These are phyloP conservation scores for Xylocopa sonorina DNA, from an alignment of 1,140 invertebrate species.

Conservation along the genomic window DNA sequence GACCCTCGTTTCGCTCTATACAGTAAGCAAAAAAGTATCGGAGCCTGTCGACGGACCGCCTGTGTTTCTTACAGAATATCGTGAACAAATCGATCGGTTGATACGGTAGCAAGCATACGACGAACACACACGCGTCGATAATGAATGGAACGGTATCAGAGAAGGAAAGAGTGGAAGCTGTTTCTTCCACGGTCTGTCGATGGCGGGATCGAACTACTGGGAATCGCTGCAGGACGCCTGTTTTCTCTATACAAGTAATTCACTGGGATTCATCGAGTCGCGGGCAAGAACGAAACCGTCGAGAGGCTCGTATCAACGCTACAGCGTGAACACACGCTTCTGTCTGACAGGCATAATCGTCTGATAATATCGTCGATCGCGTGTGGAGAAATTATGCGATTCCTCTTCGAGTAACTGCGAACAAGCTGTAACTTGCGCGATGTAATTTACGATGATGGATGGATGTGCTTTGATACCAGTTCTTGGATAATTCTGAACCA, in stretches of 20 bases:
- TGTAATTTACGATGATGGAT: not conserved
- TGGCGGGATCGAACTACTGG: not conserved
- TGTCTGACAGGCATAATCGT: constrained; percentile 45
- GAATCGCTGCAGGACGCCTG: constrained; percentile 13
- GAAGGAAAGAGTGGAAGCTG: not conserved
- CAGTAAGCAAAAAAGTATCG: not conserved
- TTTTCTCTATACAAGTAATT: constrained; percentile 29
- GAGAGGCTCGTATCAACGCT: constrained; percentile 1
- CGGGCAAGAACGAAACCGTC: constrained; percentile 8
- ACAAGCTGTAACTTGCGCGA: not conserved
- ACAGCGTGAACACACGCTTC: constrained; percentile 42
- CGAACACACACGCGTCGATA: not conserved
- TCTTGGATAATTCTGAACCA: too few species aligned
- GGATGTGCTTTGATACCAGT: too few species aligned
- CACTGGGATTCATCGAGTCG: constrained; percentile 11
- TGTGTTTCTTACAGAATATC: constrained; percentile 10
- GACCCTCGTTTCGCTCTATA: too few species aligned
- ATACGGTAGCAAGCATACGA: constrained; percentile 1
- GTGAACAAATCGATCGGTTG: constrained; percentile 5
- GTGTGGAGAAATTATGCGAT: constrained; percentile 19
- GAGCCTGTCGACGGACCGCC: not conserved
- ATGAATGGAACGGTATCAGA: not conserved
- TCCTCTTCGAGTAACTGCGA: not conserved
- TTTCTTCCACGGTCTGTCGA: constrained; percentile 15
- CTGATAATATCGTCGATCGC: constrained; percentile 32